Evolutionary conservation across 1,140 invertebrate species (phyloP).

Genomic region (Drosophila nigrodunni): DNA sequence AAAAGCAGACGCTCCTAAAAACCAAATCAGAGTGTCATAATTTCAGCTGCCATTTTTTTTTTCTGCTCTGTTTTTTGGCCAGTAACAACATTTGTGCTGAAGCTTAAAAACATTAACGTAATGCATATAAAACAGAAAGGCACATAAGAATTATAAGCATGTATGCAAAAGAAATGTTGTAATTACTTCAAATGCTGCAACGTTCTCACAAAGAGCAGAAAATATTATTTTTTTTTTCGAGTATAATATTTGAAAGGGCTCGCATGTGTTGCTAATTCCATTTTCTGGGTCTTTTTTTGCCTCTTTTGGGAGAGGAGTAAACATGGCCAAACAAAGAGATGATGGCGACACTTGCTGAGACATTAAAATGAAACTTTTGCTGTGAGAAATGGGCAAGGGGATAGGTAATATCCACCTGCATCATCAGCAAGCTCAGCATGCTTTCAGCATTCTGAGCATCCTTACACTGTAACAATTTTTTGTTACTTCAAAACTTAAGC

Average conservation of each 20-base stretch:
- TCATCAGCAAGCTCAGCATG: constrained; percentile 17
- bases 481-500: too few relatives aligned
- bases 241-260: constrained; percentile 28
- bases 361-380: constrained; percentile 76
- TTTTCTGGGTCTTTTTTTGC: constrained; percentile 20
- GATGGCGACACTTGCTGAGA: constrained; percentile 39
- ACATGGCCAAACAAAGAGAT: constrained; percentile 41
- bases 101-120: constrained; percentile 45
- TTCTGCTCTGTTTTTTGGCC: constrained; percentile 9
- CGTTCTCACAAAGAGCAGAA: constrained; percentile 8
- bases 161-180: constrained; percentile 52
- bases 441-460: constrained; percentile 9
- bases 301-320: constrained; percentile 4
- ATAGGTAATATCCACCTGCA: constrained; percentile 16
- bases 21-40: constrained; percentile 58
- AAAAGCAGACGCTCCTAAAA: constrained; percentile 19
- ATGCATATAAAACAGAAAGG: constrained; percentile 31
- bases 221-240: constrained; percentile 20
- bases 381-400: not conserved
- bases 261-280: constrained; percentile 79
- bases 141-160: constrained; percentile 38
- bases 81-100: constrained; percentile 36
- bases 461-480: not conserved
- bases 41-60: constrained; percentile 26
- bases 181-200: constrained; percentile 71